Evolutionary conservation across 2,888 invertebrate genomes (phyloP).

Genomic region (Catocala nupta): DNA sequence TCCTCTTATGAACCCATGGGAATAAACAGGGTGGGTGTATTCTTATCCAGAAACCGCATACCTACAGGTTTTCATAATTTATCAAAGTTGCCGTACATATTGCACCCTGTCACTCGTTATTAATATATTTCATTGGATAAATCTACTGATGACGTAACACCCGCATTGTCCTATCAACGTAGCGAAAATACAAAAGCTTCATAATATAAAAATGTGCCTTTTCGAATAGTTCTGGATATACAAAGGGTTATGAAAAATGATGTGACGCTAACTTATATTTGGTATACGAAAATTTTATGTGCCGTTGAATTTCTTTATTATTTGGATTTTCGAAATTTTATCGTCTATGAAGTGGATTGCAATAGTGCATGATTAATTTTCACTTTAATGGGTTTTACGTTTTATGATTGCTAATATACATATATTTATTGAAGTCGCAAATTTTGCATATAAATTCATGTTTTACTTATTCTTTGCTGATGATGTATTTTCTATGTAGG

Average conservation of each 20-base stretch:
- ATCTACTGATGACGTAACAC: conserved; percentile 1
- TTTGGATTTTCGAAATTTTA: too few relatives aligned
- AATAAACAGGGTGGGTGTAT: conserved; percentile 8
- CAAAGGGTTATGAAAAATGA: background rate
- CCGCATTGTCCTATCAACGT: background rate
- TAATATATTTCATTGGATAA: conserved; percentile 14
- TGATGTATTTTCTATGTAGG: too few relatives aligned
- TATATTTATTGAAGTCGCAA: too few relatives aligned
- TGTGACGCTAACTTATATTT: too few relatives aligned
- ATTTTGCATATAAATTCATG: too few relatives aligned
- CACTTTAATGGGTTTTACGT: too few relatives aligned
- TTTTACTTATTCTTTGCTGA: too few relatives aligned
- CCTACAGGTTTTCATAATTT: conserved; percentile 16
- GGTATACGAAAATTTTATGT: too few relatives aligned
- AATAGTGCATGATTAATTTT: too few relatives aligned
- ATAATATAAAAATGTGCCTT: background rate
- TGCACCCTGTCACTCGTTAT: conserved; percentile 16
- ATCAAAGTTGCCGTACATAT: conserved; percentile 15
- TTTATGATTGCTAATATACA: too few relatives aligned
- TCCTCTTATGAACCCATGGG: conserved; percentile 7
- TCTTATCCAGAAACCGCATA: conserved; percentile 15
- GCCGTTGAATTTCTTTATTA: too few relatives aligned
- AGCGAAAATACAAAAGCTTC: background rate
- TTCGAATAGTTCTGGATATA: background rate
- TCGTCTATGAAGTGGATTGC: too few relatives aligned